Evolutionary conservation across 2,113 vertebrate species (phyloP), one percentile per base, ranked within the genome.

Genomic region (Pipra filicauda): DNA sequence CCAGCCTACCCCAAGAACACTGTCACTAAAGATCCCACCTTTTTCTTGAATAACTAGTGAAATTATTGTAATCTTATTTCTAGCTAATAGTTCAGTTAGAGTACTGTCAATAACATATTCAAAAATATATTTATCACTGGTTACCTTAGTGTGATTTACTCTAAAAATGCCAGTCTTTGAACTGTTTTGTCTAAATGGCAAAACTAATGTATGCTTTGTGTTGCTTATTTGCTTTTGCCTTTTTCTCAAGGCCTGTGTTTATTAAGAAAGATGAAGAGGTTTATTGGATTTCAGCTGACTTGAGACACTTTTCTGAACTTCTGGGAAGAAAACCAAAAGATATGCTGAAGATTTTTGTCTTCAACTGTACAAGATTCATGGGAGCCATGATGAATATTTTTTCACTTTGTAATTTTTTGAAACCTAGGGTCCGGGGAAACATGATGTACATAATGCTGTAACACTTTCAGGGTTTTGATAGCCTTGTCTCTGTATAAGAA

Each of bases 331-430:
- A 51, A 26, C 5, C 33, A 28, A 12, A 43, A 79, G 18, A 73
- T 16, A 28, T 15, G 51, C 51, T 52, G 51, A 52, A 52, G 26
- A 52, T 28, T 48, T 69, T 86, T 67, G 22, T 54, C 52, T 72
- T 58, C 26, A 67, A 6, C 33, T 79, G 5, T 10, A 22, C 19
- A 28, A 44, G 31, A 69, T 30, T 44, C 16, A 30, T 0, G 0
- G 33, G 6, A 73, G 6, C 18, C 31, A 16, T 58, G 20, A 24
- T 52, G 23, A 46, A 4, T 84, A 8, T 30, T 49, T 94, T 89
- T 76, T 67, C 14, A 69, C 27, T 81, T 52, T 12, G 18, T 55
- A 46, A 8, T 39, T 54, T 77, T 88, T 72, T 62, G 30, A 76
- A 31, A 48, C 52, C 10, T 59, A 14, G 39, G 8, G 8, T 23